Conservation (phyloP, 2,888 invertebrate genomes). For the Lasioglossum vierecki region DNA sequence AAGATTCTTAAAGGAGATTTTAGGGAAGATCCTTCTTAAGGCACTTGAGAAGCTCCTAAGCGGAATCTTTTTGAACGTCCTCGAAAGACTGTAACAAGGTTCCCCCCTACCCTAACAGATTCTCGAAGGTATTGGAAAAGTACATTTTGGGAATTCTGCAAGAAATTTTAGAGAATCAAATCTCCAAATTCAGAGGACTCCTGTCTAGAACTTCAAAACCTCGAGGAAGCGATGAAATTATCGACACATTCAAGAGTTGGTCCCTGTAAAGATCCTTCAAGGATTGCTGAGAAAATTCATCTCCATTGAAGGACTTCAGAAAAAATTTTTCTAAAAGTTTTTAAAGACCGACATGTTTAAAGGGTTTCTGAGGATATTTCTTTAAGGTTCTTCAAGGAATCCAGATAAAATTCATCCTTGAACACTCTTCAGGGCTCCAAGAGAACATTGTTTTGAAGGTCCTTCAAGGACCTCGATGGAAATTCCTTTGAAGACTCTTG, state of each 20-base stretch:
- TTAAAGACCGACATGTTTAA: not conserved
- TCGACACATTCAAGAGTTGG: not conserved
- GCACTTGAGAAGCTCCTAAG: not conserved
- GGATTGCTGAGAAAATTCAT: not conserved
- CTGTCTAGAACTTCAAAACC: not conserved
- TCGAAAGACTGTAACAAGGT: not conserved
- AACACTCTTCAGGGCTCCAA: not conserved
- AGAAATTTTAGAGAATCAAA: not conserved
- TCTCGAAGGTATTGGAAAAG: not conserved
- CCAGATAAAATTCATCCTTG: not conserved
- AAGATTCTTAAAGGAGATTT: conserved; percentile 3
- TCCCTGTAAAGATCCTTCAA: not conserved
- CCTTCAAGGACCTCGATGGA: not conserved
- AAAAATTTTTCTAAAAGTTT: not conserved
- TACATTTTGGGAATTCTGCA: not conserved
- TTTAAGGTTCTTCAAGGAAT: not conserved
- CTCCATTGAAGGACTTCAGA: not conserved
- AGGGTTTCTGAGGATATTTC: not conserved
- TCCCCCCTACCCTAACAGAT: not conserved
- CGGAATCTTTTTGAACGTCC: not conserved
- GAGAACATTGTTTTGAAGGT: not conserved
- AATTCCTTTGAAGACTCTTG: conserved; percentile 5
- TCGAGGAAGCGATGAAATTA: not conserved
- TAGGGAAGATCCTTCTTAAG: not conserved
- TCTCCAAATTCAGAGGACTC: no score